Conservation (phyloP, 2,113 vertebrate genomes). For the Xiphophorus couchianus region DNA sequence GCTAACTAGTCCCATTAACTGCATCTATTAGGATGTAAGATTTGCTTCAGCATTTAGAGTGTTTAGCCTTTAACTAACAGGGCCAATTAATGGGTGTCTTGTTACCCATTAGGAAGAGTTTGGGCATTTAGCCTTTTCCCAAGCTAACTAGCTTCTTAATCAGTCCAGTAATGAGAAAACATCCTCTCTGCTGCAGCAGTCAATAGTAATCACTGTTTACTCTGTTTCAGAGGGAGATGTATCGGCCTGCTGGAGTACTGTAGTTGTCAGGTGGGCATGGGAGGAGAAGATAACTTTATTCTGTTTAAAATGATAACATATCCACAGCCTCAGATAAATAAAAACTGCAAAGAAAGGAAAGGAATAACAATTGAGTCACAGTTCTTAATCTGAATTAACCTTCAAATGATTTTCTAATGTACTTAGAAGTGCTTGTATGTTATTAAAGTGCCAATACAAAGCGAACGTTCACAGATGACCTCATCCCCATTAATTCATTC, state of each 20-base stretch:
- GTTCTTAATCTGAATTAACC: not conserved
- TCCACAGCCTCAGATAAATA: slow-evolving; percentile 10
- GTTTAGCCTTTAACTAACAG: slow-evolving; percentile 72
- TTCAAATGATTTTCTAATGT: not conserved
- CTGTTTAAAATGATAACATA: slow-evolving; percentile 18
- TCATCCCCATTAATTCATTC: too few relatives aligned
- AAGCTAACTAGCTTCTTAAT: slow-evolving; percentile 87
- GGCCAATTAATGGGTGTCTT: slow-evolving; percentile 71
- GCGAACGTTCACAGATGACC: too few relatives aligned
- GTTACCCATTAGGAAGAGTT: slow-evolving; percentile 71
- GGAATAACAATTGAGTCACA: not conserved
- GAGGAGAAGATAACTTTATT: slow-evolving; percentile 19
- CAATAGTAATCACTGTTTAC: slow-evolving; percentile 99
- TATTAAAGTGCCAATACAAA: not conserved
- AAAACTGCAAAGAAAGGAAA: not conserved
- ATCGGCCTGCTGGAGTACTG: slow-evolving; percentile 80
- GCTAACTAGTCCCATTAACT: slow-evolving; percentile 63
- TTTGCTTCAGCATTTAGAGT: slow-evolving; percentile 56
- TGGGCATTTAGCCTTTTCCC: slow-evolving; percentile 71
- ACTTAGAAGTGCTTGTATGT: not conserved
- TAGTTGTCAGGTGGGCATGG: slow-evolving; percentile 40
- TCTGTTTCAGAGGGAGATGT: slow-evolving; percentile 98
- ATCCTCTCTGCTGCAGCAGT: slow-evolving; percentile 97
- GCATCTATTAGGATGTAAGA: slow-evolving; percentile 53
- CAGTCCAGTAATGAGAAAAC: slow-evolving; percentile 98